Conservation (phyloP, 23 tunicate genomes). For the Ascidia mentula region DNA sequence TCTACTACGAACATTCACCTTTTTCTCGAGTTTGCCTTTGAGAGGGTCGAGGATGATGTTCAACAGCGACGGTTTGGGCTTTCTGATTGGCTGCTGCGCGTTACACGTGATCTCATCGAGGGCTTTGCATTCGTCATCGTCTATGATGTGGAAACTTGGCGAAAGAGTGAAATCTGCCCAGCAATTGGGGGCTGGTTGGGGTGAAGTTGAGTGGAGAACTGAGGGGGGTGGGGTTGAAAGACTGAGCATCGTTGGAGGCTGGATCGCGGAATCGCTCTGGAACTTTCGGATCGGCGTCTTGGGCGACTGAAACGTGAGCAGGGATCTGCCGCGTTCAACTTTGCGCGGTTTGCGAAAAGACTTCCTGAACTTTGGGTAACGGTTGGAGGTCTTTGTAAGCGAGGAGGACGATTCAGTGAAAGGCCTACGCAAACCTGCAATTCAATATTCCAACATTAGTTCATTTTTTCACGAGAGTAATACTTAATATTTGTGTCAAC, state of each 20-base stretch:
- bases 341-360: not conserved
- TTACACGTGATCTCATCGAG: slow-evolving; percentile 10
- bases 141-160: slow-evolving; percentile 12
- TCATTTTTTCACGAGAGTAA: too few species aligned
- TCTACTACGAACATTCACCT: too few species aligned
- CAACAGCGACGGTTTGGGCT: not conserved
- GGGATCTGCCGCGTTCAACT: not conserved
- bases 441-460: too few species aligned
- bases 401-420: too few species aligned
- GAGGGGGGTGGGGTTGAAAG: slow-evolving; percentile 15
- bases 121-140: not conserved
- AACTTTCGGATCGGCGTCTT: not conserved
- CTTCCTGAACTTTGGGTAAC: too few species aligned
- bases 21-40: slow-evolving; percentile 2
- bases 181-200: not conserved
- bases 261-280: not conserved
- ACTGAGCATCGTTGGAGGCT: not conserved
- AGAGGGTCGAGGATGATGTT: not conserved
- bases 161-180: not conserved
- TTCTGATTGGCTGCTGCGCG: not conserved
- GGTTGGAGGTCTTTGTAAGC: too few species aligned
- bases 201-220: slow-evolving; percentile 1
- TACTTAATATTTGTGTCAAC: too few species aligned
- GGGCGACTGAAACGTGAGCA: not conserved
- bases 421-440: too few species aligned